Evolutionary conservation across 2,888 invertebrate species (phyloP).

Genomic region (Eutolmus rufibarbis): DNA sequence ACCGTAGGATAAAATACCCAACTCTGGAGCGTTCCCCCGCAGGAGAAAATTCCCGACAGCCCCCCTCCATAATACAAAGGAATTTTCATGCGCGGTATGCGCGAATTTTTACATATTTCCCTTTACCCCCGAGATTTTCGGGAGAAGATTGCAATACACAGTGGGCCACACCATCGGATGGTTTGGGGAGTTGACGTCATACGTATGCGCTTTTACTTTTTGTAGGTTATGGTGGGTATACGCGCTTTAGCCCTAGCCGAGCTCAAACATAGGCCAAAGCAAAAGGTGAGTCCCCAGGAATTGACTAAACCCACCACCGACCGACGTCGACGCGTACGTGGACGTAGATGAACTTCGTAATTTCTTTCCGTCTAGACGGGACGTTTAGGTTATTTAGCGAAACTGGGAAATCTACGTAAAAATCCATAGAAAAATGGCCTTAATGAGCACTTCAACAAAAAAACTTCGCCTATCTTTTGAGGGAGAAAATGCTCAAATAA

Average conservation of each 20-base stretch:
- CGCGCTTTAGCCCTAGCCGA: neutral
- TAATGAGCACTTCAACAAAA: neutral
- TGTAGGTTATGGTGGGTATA: neutral
- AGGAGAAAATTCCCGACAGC: neutral
- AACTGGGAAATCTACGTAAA: neutral
- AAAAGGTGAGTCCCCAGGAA: neutral
- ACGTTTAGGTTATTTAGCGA: neutral
- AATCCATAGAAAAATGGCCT: neutral
- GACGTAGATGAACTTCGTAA: neutral
- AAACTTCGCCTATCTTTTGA: neutral
- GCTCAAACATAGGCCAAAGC: neutral
- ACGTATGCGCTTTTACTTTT: slow-evolving; percentile 28
- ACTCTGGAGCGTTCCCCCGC: neutral
- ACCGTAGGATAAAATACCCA: slow-evolving; percentile 14
- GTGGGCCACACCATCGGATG: neutral
- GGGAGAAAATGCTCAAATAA: neutral
- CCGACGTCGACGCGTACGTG: neutral
- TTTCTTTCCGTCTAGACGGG: slow-evolving; percentile 31
- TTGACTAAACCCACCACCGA: neutral
- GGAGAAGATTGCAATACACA: slow-evolving; percentile 9
- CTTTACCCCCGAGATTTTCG: neutral
- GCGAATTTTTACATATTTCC: neutral
- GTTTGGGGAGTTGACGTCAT: slow-evolving; percentile 35
- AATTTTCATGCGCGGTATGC: slow-evolving; percentile 23
- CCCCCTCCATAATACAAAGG: neutral